A percentile compares a stretch with the other conserved stretches of the same genome.
These are phyloP conservation scores for Ectemnius continuus DNA, from an alignment of 2,888 invertebrate species.

Conservation along the genomic window DNA sequence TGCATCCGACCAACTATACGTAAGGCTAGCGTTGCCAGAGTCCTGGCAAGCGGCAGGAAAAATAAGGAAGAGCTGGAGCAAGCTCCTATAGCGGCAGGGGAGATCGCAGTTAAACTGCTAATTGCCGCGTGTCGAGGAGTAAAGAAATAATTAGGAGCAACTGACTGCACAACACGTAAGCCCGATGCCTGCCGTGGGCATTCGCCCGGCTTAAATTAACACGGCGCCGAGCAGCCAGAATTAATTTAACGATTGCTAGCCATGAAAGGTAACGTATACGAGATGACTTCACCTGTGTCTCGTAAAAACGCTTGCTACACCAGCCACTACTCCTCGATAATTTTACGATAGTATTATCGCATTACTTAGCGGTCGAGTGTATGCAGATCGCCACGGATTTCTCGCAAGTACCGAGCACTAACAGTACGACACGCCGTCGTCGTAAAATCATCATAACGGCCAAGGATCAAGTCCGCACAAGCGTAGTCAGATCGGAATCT, in stretches of 20 bases:
- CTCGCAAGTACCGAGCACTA: too few species aligned
- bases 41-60: not conserved
- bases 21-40: not conserved
- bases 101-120: not conserved
- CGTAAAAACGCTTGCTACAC: too few species aligned
- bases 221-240: not conserved
- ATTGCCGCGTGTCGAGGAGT: not conserved
- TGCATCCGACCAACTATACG: too few species aligned
- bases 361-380: too few species aligned
- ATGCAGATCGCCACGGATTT: too few species aligned
- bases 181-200: not conserved
- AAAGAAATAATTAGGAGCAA: not conserved
- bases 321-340: too few species aligned
- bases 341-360: too few species aligned
- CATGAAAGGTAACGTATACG: not conserved
- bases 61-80: not conserved
- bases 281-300: too few species aligned
- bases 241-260: not conserved
- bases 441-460: too few species aligned
- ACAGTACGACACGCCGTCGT: too few species aligned
- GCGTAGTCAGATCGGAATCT: slow-evolving; percentile 28
- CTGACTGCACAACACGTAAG: not conserved
- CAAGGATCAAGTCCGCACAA: not conserved
- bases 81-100: not conserved
- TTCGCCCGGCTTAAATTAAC: slow-evolving; percentile 1